A percentile compares a stretch with the other conserved stretches of the same genome.
Evolutionary conservation across 1,140 invertebrate genomes (phyloP).

Genomic region (Araneus ventricosus): DNA sequence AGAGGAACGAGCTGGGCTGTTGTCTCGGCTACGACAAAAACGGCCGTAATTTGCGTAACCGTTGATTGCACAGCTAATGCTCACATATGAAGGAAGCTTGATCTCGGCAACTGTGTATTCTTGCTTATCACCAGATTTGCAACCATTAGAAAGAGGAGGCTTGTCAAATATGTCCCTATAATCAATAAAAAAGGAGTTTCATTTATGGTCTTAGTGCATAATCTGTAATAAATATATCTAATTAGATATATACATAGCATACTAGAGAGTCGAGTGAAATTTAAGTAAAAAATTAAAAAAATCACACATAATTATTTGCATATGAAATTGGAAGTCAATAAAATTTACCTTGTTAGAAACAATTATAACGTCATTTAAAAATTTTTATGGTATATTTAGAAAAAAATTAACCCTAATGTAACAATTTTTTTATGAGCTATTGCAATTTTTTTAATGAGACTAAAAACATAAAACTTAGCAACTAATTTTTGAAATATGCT

Average conservation of each 20-base stretch:
- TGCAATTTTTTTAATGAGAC: no score
- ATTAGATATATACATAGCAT: no score
- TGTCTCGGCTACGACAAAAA: conserved; percentile 83
- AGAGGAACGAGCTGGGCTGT: conserved; percentile 77
- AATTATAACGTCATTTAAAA: background rate
- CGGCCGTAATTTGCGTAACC: conserved; percentile 92
- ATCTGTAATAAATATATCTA: no score
- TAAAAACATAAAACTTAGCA: no score
- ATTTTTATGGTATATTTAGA: background rate
- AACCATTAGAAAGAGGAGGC: background rate
- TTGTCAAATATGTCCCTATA: conserved; percentile 13
- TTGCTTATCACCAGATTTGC: conserved; percentile 21
- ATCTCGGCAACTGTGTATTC: conserved; percentile 73
- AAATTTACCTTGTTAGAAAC: background rate
- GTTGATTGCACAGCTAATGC: conserved; percentile 92
- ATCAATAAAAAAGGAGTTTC: background rate
- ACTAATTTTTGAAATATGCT: background rate
- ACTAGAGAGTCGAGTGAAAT: no score
- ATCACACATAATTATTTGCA: no score
- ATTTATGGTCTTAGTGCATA: no score
- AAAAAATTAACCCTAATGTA: background rate
- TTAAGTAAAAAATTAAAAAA: no score
- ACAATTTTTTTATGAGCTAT: background rate
- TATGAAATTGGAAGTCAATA: background rate
- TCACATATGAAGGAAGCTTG: conserved; percentile 88